Percentiles rank a stretch among this genome's conserved stretches.
These are phyloP conservation scores for Eulacestoma nigropectus DNA, from an alignment of 2,113 vertebrate species.

Conservation along the genomic window DNA sequence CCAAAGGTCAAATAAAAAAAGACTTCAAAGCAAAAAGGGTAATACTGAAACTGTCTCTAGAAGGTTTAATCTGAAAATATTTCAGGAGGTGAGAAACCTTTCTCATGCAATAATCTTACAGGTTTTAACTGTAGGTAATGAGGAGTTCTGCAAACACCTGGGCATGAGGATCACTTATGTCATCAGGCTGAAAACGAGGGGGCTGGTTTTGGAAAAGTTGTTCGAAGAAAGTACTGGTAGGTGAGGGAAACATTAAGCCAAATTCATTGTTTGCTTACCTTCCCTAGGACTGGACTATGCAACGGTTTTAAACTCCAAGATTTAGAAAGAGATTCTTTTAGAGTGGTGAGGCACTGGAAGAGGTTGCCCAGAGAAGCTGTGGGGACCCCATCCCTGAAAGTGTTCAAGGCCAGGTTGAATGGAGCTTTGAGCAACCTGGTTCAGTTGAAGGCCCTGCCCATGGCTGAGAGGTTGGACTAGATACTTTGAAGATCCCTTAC, in stretches of 20 bases:
- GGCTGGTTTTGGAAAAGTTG: neutral
- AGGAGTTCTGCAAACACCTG: neutral
- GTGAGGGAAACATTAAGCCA: neutral
- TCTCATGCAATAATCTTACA: neutral
- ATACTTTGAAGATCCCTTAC: neutral
- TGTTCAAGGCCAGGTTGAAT: neutral
- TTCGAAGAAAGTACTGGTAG: neutral
- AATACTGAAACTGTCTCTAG: neutral
- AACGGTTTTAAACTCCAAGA: neutral
- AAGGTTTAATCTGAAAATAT: neutral
- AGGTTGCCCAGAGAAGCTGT: neutral
- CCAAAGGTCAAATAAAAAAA: conserved; percentile 1
- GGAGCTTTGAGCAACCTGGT: neutral
- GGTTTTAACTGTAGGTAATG: neutral
- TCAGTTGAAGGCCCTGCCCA: neutral
- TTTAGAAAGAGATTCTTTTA: neutral
- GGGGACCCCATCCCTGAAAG: neutral
- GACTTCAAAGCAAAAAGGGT: neutral
- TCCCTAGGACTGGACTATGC: neutral
- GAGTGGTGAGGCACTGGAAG: neutral
- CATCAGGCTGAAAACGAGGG: neutral
- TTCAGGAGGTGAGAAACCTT: neutral
- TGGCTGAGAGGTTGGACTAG: neutral
- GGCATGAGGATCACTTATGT: neutral
- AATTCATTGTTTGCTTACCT: neutral